Base-by-base conservation (phyloP, 2,797 vertebrate genomes). In the Salmo trutta region DNA sequence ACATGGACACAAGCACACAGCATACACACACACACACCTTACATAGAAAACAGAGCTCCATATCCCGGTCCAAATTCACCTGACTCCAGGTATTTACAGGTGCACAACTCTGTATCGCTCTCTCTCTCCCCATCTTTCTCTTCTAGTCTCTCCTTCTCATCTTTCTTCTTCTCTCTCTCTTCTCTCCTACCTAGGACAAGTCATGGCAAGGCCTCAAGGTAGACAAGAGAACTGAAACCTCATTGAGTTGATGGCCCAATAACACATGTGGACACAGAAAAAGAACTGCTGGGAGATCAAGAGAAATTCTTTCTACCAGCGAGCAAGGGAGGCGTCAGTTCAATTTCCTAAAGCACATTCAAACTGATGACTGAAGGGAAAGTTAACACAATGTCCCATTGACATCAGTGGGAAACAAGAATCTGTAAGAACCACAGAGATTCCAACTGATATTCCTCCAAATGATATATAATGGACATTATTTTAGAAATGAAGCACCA, bases 271-370 rank as follows among this genome's bases (percentile, higher is more conserved):
- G 31, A 67, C 67, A 64, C 74, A 73, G 79, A 68, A 27, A 78
- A 67, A 73, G 79, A 77, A 70, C 68, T 41, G 33, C 33, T 29
- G 54, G 16, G 7, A 27, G 24, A 21, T 73, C 27, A 81, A 77
- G 79, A 82, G 68, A 75, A 86, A 79, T 24, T 15, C 2, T 33
- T 72, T 76, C 75, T 81, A 74, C 0, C 77, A 80, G 78, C 73
- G 64, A 36, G 59, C 4, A 47, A 47, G 41, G 41, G 65, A 83
- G 82, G 81, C 71, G 53, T 86, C 41, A 47, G 41, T 47, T 3
- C 17, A 33, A 56, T 71, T 77, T 83, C 74, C 74, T 0, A 72
- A 80, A 59, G 72, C 52, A 64, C 8, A 2, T 70, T 78, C 73
- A 71, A 62, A 64, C 68, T 29, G 70, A 75, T 24, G 52, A 59